Conservation (phyloP, 2,113 vertebrate genomes). For the Prunella fulvescens region DNA sequence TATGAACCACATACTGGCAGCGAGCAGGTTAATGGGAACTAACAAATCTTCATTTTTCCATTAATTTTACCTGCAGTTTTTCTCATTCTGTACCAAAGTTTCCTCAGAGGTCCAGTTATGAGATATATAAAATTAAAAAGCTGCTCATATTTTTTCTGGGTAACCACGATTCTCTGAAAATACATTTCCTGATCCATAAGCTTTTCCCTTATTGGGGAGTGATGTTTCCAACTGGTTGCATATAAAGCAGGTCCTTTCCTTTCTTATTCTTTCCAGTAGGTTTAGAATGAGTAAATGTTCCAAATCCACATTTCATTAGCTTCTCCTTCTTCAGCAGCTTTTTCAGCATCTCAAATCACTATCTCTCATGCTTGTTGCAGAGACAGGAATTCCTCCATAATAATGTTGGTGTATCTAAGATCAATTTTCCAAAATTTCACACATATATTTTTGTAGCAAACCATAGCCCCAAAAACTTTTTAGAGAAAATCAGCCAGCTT, state of each 20-base stretch:
- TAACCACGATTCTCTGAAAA: not conserved
- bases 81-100: not conserved
- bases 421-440: not conserved
- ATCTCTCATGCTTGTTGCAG: not conserved
- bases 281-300: conserved; percentile 11
- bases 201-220: not conserved
- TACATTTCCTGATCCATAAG: not conserved
- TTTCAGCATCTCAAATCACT: not conserved
- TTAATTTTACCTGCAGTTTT: not conserved
- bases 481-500: not conserved
- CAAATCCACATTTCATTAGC: conserved; percentile 17
- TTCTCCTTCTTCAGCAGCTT: not conserved
- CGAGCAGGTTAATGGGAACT: not conserved
- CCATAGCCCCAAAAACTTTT: not conserved
- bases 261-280: not conserved
- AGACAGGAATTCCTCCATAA: not conserved
- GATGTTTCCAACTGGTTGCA: not conserved
- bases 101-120: not conserved
- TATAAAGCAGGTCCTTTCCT: not conserved
- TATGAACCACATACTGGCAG: not conserved
- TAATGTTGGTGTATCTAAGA: not conserved
- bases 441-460: not conserved
- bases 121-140: not conserved
- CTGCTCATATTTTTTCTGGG: not conserved
- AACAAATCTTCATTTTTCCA: conserved; percentile 12